Base-by-base conservation (phyloP, 2,797 vertebrate species). In the Phrynocephalus vlangalii region DNA sequence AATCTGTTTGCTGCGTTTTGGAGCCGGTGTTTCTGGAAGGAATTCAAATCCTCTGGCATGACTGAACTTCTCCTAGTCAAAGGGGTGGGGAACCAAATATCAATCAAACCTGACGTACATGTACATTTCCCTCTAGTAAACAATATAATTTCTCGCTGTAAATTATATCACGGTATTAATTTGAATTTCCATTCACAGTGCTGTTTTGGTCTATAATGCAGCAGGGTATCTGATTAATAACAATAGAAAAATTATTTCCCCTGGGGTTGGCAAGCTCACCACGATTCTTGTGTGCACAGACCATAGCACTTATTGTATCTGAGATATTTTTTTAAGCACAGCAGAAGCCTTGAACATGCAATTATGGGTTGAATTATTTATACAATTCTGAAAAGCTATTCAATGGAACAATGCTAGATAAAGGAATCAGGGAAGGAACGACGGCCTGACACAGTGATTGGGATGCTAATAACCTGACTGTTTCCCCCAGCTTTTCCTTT, bases 321-420 rank as follows among this genome's bases (percentile, higher is more conserved):
- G 82, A 91, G 33, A 67, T 85, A 71, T 81, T 48, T 73, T 67
- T 26, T 2, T 5, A 66, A 66, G 79, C 71, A 77, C 78, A 91
- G 80, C 48, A 83, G 91, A 92, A 88, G 91, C 88, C 79, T 26
- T 52, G 93, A 89, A 86, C 67, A 84, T 77, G 70, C 0, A 79
- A 87, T 94, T 90, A 91, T 91, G 91, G 90, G 44, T 77, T 90
- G 89, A 93, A 95, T 93, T 92, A 94, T 95, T 91, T 92, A 92
- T 91, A 73, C 66, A 88, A 91, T 91, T 89, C 93, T 87, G 90
- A 86, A 91, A 91, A 88, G 73, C 81, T 90, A 48, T 24, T 86
- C 26, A 73, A 56, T 89, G 73, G 28, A 92, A 30, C 72, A 84
- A 2, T 16, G 22, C 10, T 79, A 18, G 68, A 90, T 85, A 85